phyloP scores from a whole-genome alignment of 1,140 invertebrate species.

The Drosophila kepulauana region DNA sequence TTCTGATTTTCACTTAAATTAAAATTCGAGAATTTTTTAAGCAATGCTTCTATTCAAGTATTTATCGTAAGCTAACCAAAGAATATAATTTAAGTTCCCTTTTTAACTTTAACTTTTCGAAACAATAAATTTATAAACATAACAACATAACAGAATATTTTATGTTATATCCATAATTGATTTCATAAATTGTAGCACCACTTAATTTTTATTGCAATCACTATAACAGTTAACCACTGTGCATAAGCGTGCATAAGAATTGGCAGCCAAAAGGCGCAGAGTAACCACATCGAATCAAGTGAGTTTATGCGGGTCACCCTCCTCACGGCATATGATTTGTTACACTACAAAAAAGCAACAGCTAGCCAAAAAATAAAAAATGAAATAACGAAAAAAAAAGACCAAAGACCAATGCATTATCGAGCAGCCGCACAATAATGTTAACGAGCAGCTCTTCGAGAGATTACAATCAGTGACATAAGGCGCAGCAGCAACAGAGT shows the following conservation, averaged over 20 bases:
- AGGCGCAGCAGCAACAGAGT: conserved; percentile 50
- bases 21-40: too few species aligned
- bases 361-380: conserved; percentile 49
- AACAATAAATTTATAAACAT: too few species aligned
- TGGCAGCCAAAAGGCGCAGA: conserved; percentile 59
- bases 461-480: conserved; percentile 81
- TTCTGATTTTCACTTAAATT: too few species aligned
- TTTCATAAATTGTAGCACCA: not conserved
- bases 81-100: too few species aligned
- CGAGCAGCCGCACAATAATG: conserved; percentile 62
- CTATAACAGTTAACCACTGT: conserved; percentile 22
- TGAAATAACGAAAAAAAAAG: conserved; percentile 29
- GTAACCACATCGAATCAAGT: conserved; percentile 48
- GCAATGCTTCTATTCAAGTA: too few species aligned
- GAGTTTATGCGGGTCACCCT: conserved; percentile 69
- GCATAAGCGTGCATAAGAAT: not conserved
- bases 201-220: not conserved
- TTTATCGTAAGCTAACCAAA: too few species aligned
- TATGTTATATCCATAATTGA: too few species aligned
- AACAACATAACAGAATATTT: too few species aligned
- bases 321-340: conserved; percentile 52
- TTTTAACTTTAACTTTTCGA: too few species aligned
- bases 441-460: conserved; percentile 69
- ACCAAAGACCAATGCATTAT: conserved; percentile 67
- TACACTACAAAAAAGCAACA: conserved; percentile 51